phyloP scores from a whole-genome alignment of 2,113 vertebrate species.

The Corvus hawaiiensis region DNA sequence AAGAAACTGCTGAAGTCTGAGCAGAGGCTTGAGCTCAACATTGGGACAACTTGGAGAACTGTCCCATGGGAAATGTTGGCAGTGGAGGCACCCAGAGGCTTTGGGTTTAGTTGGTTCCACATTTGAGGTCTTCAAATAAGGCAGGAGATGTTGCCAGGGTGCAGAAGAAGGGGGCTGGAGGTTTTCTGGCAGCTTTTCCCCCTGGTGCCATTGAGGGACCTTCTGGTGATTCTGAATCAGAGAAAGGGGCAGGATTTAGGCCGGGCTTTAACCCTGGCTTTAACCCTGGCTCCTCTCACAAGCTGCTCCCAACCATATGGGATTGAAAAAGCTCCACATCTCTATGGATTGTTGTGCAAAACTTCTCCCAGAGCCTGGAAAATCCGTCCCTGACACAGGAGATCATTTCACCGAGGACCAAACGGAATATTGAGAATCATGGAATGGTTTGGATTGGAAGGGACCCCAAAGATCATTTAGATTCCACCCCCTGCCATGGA shows the following conservation, averaged over 20 bases:
- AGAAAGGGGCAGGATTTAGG: background rate
- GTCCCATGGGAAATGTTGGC: accelerated
- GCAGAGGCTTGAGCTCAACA: accelerated
- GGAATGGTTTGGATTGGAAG: background rate
- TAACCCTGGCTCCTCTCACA: accelerated
- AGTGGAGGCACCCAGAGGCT: background rate
- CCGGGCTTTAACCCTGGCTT: background rate
- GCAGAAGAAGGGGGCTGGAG: background rate
- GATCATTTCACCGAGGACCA: background rate
- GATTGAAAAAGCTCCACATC: background rate
- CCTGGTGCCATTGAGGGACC: background rate
- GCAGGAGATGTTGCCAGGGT: background rate
- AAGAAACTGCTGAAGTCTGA: background rate
- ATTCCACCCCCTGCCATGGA: background rate
- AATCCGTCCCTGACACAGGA: background rate
- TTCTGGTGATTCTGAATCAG: background rate
- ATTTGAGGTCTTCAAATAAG: background rate
- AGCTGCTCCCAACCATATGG: accelerated
- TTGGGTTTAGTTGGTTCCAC: background rate
- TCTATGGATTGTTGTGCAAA: background rate
- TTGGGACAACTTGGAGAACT: background rate
- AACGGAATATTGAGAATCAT: accelerated
- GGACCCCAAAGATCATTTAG: no score
- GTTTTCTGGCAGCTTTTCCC: background rate
- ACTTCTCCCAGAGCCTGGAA: background rate